Percentiles rank a stretch among this genome's conserved stretches.
Conservation (phyloP, 64 coral and sea anemone species). For the Cladopsammia gracilis region DNA sequence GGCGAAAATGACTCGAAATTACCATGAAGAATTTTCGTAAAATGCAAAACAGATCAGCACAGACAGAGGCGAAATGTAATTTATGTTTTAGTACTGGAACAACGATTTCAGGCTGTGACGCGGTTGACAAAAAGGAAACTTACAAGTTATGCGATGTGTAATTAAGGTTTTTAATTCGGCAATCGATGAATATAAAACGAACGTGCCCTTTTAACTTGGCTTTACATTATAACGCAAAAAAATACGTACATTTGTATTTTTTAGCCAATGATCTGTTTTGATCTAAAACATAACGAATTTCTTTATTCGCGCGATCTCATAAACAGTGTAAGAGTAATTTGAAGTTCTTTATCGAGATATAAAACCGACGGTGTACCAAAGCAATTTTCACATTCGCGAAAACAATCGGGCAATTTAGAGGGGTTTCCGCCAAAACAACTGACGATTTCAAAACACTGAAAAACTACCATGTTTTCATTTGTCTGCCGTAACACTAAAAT, state of each 20-base stretch:
- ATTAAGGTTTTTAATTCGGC: neutral
- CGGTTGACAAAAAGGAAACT: neutral
- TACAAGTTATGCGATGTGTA: neutral
- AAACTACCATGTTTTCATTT: conserved; percentile 5
- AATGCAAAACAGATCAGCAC: conserved; percentile 39
- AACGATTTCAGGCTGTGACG: neutral
- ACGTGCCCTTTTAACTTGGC: neutral
- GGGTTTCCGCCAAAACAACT: conserved; percentile 32
- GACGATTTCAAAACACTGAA: conserved; percentile 31
- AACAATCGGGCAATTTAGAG: conserved; percentile 17
- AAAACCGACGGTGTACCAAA: neutral
- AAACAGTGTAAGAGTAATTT: conserved; percentile 12
- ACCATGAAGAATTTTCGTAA: conserved; percentile 5
- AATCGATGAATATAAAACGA: neutral
- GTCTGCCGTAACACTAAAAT: conserved; percentile 19
- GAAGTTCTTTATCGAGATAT: conserved; percentile 18
- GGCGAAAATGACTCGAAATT: conserved; percentile 43
- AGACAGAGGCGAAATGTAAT: conserved; percentile 14
- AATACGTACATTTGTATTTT: neutral
- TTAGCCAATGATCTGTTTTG: neutral
- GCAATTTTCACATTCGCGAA: conserved; percentile 28
- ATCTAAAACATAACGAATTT: neutral
- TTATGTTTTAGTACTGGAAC: conserved; percentile 1
- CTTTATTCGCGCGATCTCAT: neutral
- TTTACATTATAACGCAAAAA: neutral